A percentile compares a stretch with the other conserved stretches of the same genome.
phyloP scores from a whole-genome alignment of 1,140 invertebrate species.

The Panonychus citri region DNA sequence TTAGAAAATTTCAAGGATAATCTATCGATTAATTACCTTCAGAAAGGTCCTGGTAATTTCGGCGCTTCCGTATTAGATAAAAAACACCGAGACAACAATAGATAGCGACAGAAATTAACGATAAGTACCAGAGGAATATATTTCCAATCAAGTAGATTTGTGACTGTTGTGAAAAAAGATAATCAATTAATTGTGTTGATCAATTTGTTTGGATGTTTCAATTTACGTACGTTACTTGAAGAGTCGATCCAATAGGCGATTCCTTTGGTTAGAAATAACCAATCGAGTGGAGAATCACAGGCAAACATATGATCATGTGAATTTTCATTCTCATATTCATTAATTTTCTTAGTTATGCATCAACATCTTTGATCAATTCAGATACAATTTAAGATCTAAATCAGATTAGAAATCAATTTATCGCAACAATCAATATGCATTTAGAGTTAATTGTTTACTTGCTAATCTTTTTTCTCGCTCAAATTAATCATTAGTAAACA shows the following conservation, averaged over 20 bases:
- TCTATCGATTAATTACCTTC: slow-evolving; percentile 18
- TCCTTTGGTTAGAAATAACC: slow-evolving; percentile 63
- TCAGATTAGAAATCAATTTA: no score
- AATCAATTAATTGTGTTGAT: not conserved
- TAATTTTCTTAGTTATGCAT: no score
- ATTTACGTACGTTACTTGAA: slow-evolving; percentile 48
- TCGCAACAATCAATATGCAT: no score
- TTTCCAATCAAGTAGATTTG: slow-evolving; percentile 92
- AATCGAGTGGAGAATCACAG: slow-evolving; percentile 54
- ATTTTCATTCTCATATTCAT: slow-evolving; percentile 22
- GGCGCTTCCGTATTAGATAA: slow-evolving; percentile 49
- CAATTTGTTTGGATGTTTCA: not conserved
- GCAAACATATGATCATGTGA: slow-evolving; percentile 77
- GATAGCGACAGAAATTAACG: slow-evolving; percentile 36
- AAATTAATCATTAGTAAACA: no score
- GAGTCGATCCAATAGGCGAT: slow-evolving; percentile 84
- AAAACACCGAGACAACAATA: slow-evolving; percentile 42
- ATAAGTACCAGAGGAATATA: slow-evolving; percentile 63
- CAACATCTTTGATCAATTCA: no score
- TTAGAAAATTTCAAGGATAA: no score
- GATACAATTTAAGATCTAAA: no score
- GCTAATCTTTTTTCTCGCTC: no score
- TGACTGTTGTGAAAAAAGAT: slow-evolving; percentile 37
- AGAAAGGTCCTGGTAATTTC: slow-evolving; percentile 47
- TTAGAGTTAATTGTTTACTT: no score